These are phyloP conservation scores for Mellilla xanthometata DNA, from an alignment of 2,888 invertebrate genomes.

Conservation along the genomic window DNA sequence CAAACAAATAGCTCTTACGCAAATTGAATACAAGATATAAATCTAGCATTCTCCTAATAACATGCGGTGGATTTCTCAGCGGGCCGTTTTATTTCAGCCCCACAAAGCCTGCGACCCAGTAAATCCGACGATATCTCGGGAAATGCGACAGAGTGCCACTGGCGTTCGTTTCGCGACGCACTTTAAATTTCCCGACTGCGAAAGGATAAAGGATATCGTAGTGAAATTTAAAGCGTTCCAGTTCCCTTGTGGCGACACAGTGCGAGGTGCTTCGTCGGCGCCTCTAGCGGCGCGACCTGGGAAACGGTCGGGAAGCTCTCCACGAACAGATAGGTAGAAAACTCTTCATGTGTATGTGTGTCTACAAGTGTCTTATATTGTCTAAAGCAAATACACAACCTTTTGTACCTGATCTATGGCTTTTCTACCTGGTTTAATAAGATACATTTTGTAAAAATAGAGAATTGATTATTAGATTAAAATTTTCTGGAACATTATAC, in stretches of 20 bases:
- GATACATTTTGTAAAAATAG: too few relatives aligned
- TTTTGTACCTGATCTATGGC: too few relatives aligned
- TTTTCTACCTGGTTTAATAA: too few relatives aligned
- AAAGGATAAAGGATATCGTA: constrained; percentile 64
- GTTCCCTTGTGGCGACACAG: constrained; percentile 53
- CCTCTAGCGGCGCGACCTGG: too few relatives aligned
- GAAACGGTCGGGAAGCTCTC: too few relatives aligned
- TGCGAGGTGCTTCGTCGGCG: constrained; percentile 17
- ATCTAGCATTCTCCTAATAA: constrained; percentile 73
- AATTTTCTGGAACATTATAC: too few relatives aligned
- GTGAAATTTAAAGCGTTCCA: constrained; percentile 66
- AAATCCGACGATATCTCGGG: constrained; percentile 74
- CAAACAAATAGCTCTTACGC: constrained; percentile 70
- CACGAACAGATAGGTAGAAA: too few relatives aligned
- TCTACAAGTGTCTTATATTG: too few relatives aligned
- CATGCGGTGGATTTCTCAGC: constrained; percentile 74
- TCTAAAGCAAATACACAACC: too few relatives aligned
- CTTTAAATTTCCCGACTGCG: constrained; percentile 69
- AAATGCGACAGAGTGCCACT: constrained; percentile 71
- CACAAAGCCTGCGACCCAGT: constrained; percentile 75
- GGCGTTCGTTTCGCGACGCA: constrained; percentile 67
- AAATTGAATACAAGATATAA: constrained; percentile 79
- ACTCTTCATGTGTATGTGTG: too few relatives aligned
- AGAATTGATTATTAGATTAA: too few relatives aligned
- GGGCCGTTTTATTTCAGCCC: constrained; percentile 74